Evolutionary conservation across 2,113 vertebrate genomes (phyloP).

Genomic region (Oriolus oriolus): DNA sequence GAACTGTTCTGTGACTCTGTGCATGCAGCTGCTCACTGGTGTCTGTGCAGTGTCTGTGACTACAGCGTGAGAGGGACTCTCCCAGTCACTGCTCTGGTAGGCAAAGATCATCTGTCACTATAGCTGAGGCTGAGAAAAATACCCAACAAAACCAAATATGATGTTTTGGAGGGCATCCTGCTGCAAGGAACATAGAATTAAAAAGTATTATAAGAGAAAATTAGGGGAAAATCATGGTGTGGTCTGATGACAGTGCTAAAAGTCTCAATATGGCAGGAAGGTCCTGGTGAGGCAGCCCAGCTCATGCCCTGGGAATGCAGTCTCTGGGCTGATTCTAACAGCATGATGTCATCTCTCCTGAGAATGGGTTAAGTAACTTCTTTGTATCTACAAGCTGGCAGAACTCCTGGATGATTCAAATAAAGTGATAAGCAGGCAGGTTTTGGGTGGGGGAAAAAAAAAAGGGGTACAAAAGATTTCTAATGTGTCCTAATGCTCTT

Average conservation of each 20-base stretch:
- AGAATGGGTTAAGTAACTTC: neutral
- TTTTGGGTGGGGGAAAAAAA: accelerated
- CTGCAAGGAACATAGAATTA: neutral
- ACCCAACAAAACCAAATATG: neutral
- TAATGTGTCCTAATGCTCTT: neutral
- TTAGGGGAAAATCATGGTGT: neutral
- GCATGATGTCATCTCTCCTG: neutral
- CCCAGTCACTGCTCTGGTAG: neutral
- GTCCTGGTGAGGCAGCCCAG: neutral
- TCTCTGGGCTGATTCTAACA: neutral
- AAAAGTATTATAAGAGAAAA: neutral
- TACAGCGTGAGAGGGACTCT: neutral
- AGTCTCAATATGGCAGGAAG: neutral
- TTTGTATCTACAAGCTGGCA: neutral
- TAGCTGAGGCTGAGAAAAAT: neutral
- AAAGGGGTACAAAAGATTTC: accelerated
- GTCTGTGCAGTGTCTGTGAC: accelerated
- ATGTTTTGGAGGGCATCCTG: neutral
- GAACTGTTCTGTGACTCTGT: neutral
- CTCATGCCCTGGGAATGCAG: neutral
- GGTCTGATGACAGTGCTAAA: neutral
- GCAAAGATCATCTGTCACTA: neutral
- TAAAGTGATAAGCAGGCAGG: neutral
- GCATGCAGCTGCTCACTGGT: neutral
- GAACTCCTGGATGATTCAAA: neutral